Base-by-base conservation (phyloP, 2,113 vertebrate genomes). In the human region DNA sequence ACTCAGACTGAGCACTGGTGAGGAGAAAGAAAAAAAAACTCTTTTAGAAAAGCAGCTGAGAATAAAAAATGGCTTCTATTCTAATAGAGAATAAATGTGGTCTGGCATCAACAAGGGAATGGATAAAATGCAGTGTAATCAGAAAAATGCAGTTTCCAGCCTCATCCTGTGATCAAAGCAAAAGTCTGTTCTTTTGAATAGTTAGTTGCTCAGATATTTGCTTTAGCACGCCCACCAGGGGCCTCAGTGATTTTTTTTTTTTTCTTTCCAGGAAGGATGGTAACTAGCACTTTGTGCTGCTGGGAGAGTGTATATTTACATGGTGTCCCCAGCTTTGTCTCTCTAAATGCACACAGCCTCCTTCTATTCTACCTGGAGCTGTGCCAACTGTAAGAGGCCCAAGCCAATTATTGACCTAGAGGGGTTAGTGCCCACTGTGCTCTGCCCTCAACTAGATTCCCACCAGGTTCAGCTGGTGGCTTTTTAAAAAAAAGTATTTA, bases 101-200 rank as follows among this genome's bases (percentile, higher is more conserved):
- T 91, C 97, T 95, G 90, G 78, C 43, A 80, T 95, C 78, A 87
- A 66, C 2, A n/a, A 70, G 68, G 72, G 78, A 96, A 50, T 45
- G 22, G 52, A 64, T 90, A 96, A 94, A 59, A 94, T 95, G 81
- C n/a, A 76, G 30, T 25, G 55, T 91, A 96, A 93, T 96, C 85
- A 91, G 89, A 81, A 98, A 96, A 96, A 45, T 86, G 84, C 92
- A 82, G 80, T 85, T 92, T 97, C 87, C 40, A 82, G 76, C 40
- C 57, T 90, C 79, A 64, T 87, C 38, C 2, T 76, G 27, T 48
- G 85, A 96, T 72, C 81, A 94, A 95, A 96, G 96, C 40, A 7
- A n/a, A 78, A 86, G 80, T 45, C 38, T 83, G 43, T 52, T 83
- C 66, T 84, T 92, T 90, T n/a, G 85, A 97, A 82, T 73, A 82